Percentiles rank a stretch among this genome's conserved stretches.
Evolutionary conservation across 2,888 invertebrate species (phyloP).

Genomic region (Drosophila prolongata): DNA sequence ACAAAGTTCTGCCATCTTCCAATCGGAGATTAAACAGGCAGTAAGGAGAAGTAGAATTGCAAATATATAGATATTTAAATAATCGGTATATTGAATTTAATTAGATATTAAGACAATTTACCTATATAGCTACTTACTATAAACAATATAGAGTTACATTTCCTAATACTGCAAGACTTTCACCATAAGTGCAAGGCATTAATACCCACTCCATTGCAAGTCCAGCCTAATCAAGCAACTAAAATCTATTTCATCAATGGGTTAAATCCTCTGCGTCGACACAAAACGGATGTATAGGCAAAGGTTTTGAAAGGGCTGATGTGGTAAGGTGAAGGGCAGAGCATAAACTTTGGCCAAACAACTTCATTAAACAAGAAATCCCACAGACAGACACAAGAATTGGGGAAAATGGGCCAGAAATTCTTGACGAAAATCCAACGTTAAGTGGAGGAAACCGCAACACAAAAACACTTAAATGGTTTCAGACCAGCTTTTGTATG

Average conservation of each 20-base stretch:
- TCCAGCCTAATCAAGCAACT: slow-evolving; percentile 33
- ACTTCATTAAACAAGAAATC: slow-evolving; percentile 59
- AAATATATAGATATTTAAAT: not conserved
- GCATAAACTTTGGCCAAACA: slow-evolving; percentile 43
- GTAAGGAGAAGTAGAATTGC: not conserved
- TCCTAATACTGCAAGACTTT: no score
- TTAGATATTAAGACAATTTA: not conserved
- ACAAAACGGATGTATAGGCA: slow-evolving; percentile 8
- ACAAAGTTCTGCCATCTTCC: not conserved
- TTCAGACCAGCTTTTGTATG: slow-evolving; percentile 47
- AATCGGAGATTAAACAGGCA: not conserved
- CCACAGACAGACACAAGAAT: slow-evolving; percentile 10
- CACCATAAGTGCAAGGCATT: not conserved
- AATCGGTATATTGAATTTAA: not conserved
- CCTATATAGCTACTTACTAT: no score
- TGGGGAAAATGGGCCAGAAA: slow-evolving; percentile 9
- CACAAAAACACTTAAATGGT: slow-evolving; percentile 66
- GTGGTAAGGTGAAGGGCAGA: slow-evolving; percentile 1
- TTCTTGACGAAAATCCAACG: slow-evolving; percentile 47
- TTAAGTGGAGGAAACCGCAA: slow-evolving; percentile 52
- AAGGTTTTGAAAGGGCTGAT: slow-evolving; percentile 11
- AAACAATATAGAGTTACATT: no score
- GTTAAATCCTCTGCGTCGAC: slow-evolving; percentile 22
- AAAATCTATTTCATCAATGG: slow-evolving; percentile 43
- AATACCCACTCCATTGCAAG: not conserved